Evolutionary conservation across 2,113 vertebrate species (phyloP).

Genomic region (Pachypanchax playfairii): DNA sequence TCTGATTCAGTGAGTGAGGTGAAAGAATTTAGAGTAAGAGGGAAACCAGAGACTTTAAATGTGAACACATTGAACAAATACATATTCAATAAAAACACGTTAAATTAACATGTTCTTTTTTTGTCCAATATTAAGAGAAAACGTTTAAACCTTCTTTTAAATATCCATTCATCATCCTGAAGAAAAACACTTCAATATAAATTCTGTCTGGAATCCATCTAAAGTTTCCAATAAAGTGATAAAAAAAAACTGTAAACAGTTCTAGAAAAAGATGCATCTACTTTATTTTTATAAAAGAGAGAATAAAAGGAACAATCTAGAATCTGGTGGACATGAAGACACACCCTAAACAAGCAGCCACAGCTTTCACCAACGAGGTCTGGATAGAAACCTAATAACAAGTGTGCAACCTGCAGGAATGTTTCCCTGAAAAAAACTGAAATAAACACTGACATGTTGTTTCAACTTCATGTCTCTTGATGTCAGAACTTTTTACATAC

Average conservation of each 20-base stretch:
- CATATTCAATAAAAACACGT: too few relatives aligned
- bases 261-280: neutral
- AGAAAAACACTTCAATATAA: slow-evolving; percentile 25
- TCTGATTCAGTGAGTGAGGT: too few relatives aligned
- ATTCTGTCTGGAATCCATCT: too few relatives aligned
- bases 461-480: slow-evolving; percentile 51
- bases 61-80: too few relatives aligned
- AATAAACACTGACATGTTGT: neutral
- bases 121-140: too few relatives aligned
- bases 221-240: neutral
- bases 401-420: neutral
- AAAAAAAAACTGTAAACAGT: neutral
- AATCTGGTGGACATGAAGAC: slow-evolving; percentile 9
- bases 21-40: too few relatives aligned
- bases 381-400: neutral
- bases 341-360: slow-evolving; percentile 22
- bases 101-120: too few relatives aligned
- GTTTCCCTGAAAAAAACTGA: neutral
- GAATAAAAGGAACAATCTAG: neutral
- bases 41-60: too few relatives aligned
- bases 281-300: neutral
- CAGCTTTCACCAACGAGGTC: neutral
- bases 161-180: neutral
- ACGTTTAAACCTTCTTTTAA: too few relatives aligned
- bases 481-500: slow-evolving; percentile 6